Percentiles rank a stretch among this genome's conserved stretches.
Evolutionary conservation across 64 coral and sea anemone genomes (phyloP).

Genomic region (Montipora foliosa): DNA sequence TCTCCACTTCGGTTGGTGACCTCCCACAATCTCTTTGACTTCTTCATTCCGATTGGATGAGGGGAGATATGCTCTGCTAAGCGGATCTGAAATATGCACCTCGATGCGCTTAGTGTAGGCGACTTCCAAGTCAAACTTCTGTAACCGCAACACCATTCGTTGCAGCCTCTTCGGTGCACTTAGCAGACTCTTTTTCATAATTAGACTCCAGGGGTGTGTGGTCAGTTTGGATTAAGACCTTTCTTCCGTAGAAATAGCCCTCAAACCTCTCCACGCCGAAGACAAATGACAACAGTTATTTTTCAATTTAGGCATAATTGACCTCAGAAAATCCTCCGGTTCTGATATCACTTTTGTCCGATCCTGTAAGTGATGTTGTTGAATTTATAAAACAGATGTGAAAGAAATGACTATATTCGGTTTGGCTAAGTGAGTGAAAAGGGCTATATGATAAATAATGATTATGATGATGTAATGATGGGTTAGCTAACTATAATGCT

Average conservation of each 20-base stretch:
- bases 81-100: background rate
- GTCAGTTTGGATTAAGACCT: background rate
- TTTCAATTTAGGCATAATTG: constrained; percentile 40
- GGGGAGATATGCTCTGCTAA: background rate
- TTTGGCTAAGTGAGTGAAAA: too few relatives aligned
- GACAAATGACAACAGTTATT: constrained; percentile 31
- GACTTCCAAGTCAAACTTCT: constrained; percentile 38
- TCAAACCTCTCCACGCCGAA: constrained; percentile 11
- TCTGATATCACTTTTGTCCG: too few relatives aligned
- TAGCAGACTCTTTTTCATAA: constrained; percentile 43
- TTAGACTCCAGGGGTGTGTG: constrained; percentile 11
- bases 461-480: too few relatives aligned
- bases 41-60: background rate
- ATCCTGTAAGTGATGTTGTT: too few relatives aligned
- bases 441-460: too few relatives aligned
- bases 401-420: too few relatives aligned
- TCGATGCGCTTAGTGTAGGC: constrained; percentile 9
- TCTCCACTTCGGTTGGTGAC: constrained; percentile 1
- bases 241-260: background rate
- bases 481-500: too few relatives aligned
- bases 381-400: too few relatives aligned
- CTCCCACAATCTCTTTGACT: background rate
- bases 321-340: background rate
- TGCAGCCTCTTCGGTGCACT: constrained; percentile 45
- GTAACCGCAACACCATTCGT: constrained; percentile 33